Conservation (phyloP, 53 echinoderm and acorn worm genomes). For the Astropecten irregularis region DNA sequence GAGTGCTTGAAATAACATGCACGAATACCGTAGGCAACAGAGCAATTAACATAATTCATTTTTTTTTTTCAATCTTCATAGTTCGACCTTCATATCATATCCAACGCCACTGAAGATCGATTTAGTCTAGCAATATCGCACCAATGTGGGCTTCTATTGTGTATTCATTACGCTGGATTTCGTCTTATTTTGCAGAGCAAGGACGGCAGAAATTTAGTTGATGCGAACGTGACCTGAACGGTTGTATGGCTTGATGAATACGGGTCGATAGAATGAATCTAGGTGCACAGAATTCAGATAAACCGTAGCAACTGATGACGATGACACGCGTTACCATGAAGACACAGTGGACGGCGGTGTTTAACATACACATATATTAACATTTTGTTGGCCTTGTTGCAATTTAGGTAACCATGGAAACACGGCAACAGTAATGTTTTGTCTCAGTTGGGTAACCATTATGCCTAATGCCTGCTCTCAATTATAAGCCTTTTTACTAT, state of each 20-base stretch:
- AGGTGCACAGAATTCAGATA: not conserved
- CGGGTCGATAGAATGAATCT: slow-evolving; percentile 23
- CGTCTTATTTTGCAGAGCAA: slow-evolving; percentile 41
- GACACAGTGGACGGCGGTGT: too few relatives aligned
- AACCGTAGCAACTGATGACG: too few relatives aligned
- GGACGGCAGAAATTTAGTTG: slow-evolving; percentile 36
- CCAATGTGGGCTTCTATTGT: slow-evolving; percentile 32
- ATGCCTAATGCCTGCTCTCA: too few relatives aligned
- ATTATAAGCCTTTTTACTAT: too few relatives aligned
- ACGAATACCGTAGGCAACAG: too few relatives aligned
- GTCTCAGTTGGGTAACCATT: too few relatives aligned
- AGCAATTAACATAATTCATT: slow-evolving; percentile 30
- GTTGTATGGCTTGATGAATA: slow-evolving; percentile 18
- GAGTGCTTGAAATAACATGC: too few relatives aligned
- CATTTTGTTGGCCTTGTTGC: slow-evolving; percentile 28
- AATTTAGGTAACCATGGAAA: slow-evolving; percentile 41
- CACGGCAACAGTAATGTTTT: slow-evolving; percentile 32
- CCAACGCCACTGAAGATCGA: slow-evolving; percentile 29
- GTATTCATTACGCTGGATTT: slow-evolving; percentile 43
- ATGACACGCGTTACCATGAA: too few relatives aligned
- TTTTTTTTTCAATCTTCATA: too few relatives aligned
- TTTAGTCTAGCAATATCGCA: slow-evolving; percentile 43
- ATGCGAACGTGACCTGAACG: slow-evolving; percentile 43
- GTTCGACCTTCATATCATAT: slow-evolving; percentile 9
- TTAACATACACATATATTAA: not conserved